Evolutionary conservation across 2,113 vertebrate genomes (phyloP).

Genomic region (Chlorodrepanis virens): DNA sequence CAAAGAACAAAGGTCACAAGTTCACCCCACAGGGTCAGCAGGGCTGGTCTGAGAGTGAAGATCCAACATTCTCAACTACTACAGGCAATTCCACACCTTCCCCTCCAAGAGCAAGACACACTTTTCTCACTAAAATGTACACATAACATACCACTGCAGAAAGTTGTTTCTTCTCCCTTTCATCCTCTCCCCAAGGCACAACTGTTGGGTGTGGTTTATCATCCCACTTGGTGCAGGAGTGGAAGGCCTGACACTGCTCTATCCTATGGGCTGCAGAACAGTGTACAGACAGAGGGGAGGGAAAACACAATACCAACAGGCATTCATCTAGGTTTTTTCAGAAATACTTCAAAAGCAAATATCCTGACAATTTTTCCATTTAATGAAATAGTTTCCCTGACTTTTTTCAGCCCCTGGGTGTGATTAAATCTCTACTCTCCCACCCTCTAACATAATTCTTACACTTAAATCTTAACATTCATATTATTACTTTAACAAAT

Average conservation of each 20-base stretch:
- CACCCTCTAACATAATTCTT: not conserved
- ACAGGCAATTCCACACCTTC: not conserved
- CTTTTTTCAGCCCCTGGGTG: not conserved
- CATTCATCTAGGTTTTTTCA: not conserved
- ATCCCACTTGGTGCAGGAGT: not conserved
- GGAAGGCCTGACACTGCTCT: not conserved
- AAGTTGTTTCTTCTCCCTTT: not conserved
- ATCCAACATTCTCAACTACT: not conserved
- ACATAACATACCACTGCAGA: not conserved
- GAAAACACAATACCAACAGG: not conserved
- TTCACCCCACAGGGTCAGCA: not conserved
- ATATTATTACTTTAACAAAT: constrained; percentile 14
- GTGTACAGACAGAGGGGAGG: not conserved
- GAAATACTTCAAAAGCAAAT: constrained; percentile 22
- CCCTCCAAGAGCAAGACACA: not conserved
- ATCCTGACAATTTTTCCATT: not conserved
- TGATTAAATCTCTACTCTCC: not conserved
- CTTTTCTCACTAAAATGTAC: not conserved
- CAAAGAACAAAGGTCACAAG: not conserved
- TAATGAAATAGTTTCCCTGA: not conserved
- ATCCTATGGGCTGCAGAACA: not conserved
- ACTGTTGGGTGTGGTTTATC: not conserved
- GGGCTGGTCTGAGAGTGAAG: not conserved
- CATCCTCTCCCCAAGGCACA: not conserved
- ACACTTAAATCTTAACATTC: not conserved